Evolutionary conservation across 35 echinoderm and acorn worm species (phyloP).

Genomic region (Patiria miniata): DNA sequence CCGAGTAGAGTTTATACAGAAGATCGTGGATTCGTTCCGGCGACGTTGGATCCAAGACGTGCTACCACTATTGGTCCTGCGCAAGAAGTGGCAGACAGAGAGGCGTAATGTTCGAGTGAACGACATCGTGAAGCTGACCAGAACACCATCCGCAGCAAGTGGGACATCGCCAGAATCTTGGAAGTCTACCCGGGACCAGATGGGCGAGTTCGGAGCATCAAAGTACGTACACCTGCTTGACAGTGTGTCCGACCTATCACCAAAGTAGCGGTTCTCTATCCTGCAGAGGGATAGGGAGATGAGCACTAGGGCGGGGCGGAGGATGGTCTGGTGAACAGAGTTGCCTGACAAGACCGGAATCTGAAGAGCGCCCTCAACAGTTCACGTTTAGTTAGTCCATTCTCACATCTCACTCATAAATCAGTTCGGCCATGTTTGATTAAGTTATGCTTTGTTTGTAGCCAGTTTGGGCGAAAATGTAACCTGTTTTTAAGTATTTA

Average conservation of each 20-base stretch:
- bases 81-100: background rate
- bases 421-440: too few relatives aligned
- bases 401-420: background rate
- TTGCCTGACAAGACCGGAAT: background rate
- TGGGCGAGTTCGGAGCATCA: background rate
- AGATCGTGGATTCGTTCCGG: too few relatives aligned
- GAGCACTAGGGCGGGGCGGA: background rate
- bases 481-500: too few relatives aligned
- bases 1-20: too few relatives aligned
- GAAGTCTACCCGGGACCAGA: background rate
- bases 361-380: background rate
- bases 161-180: background rate
- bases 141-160: background rate
- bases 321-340: background rate
- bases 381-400: background rate
- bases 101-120: background rate
- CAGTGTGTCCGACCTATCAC: too few relatives aligned
- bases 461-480: too few relatives aligned
- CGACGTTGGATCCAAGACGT: background rate
- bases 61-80: background rate
- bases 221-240: too few relatives aligned
- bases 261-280: too few relatives aligned
- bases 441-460: too few relatives aligned
- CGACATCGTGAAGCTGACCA: background rate
- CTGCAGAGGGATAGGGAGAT: background rate